Base-by-base conservation (phyloP, 2,888 invertebrate genomes). In the Mythimna vitellina region DNA sequence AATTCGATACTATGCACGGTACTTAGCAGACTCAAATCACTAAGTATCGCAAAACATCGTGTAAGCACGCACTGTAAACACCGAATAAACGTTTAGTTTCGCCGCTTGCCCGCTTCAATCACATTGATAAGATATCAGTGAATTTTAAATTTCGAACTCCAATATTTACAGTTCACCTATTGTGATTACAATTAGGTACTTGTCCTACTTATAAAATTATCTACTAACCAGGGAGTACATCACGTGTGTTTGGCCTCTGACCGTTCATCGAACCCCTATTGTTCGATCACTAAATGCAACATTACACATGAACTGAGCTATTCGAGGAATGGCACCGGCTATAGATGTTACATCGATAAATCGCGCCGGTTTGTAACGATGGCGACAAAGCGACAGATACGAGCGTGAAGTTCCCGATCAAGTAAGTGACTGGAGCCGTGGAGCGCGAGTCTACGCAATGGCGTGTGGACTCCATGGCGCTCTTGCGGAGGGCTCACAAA, bases 121-220 rank as follows among this genome's bases (percentile, higher is more conserved):
- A 80, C 82, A 83, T 86, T 86, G 94, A 95, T 95, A 93, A 95
- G 94, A 93, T 94, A 94, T 82, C 83, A 75, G 69, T 77, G 83
- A 78, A 79, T 84, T 79, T 84, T 86, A 88, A 89, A 82, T 61
- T 65, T 88, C 83, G 80, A 76, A 71, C 74, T 83, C 76, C 83
- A 83, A 87, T 88, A 89, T 89, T 89, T 85, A 88, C 87, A 85
- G 87, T 89, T 87, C 86, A 84, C 78, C 78, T 76, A 81, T 78
- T 73, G 72, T 75, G 72, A 73, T 76, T 73, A 70, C 70, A 73
- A 82, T 69, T 73, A 38, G 38, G 38, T 38, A 65, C 49, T 64
- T 81, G 65, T 61, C 72, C 73, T 73, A 79, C 73, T 77, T 75
- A 72, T 69, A 74, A 51, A 72, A n/a, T 70, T 80, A 80, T 86